These are phyloP conservation scores for Hipposideros armiger DNA, from an alignment of 2,113 vertebrate species.

Conservation along the genomic window DNA sequence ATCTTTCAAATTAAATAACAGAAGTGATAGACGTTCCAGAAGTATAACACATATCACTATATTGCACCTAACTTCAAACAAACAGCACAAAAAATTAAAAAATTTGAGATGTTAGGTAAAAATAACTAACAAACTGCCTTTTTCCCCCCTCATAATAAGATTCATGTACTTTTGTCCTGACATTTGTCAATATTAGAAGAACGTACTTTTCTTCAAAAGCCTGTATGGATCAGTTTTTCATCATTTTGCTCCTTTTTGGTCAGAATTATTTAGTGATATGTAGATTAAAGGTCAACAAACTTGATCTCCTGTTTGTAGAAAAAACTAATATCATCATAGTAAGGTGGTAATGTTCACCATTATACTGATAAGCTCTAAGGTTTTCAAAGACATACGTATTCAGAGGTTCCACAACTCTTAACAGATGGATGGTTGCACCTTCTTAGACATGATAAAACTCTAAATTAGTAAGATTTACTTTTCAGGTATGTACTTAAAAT, in stretches of 20 bases:
- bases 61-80: conserved; percentile 73
- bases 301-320: not conserved
- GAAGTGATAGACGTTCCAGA: conserved; percentile 66
- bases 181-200: conserved; percentile 48
- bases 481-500: not conserved
- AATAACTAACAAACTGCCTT: conserved; percentile 75
- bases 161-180: conserved; percentile 22
- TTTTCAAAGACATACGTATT: not conserved
- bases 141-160: conserved; percentile 47
- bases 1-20: conserved; percentile 79
- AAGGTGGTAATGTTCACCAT: not conserved
- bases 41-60: conserved; percentile 71
- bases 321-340: not conserved
- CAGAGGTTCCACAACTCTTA: not conserved
- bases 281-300: conserved; percentile 38
- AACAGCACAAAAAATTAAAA: conserved; percentile 76
- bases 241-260: not conserved
- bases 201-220: conserved; percentile 56
- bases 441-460: conserved; percentile 26
- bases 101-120: conserved; percentile 54
- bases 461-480: not conserved
- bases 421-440: not conserved
- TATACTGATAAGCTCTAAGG: not conserved
- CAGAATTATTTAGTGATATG: conserved; percentile 26
- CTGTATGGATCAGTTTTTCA: not conserved